Percentiles rank a stretch among this genome's conserved stretches.
These are phyloP conservation scores for Capitulum mitella DNA, from an alignment of 2,888 invertebrate species.

Conservation along the genomic window DNA sequence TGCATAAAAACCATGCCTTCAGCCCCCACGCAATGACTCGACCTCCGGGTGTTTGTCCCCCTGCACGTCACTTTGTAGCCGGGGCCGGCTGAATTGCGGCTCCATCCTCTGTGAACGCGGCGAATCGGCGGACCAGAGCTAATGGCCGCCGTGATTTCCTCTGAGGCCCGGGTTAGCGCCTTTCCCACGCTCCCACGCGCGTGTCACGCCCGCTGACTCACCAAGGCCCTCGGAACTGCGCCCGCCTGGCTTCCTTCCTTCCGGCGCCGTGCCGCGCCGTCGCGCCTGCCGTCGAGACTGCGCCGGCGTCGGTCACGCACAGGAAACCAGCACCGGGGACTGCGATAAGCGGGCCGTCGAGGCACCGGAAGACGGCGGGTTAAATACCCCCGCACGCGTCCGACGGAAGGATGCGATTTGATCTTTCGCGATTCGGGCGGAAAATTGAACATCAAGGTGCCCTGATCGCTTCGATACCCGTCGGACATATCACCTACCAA, in stretches of 20 bases:
- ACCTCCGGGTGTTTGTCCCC: too few relatives aligned
- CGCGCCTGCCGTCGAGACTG: not conserved
- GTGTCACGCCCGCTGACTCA: constrained; percentile 3
- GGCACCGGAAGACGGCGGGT: not conserved
- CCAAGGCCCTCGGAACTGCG: constrained; percentile 25
- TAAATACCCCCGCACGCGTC: too few relatives aligned
- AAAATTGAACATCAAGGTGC: too few relatives aligned
- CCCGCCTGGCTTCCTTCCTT: constrained; percentile 14
- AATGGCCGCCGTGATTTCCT: not conserved
- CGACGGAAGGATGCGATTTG: too few relatives aligned
- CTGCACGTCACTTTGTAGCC: too few relatives aligned
- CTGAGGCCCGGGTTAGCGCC: not conserved
- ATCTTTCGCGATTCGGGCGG: too few relatives aligned
- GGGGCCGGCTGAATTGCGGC: not conserved
- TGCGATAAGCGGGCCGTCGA: not conserved
- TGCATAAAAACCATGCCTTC: too few relatives aligned
- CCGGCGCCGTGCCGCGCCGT: not conserved
- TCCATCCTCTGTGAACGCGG: not conserved
- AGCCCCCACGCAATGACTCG: too few relatives aligned
- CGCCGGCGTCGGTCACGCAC: not conserved
- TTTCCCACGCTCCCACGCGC: constrained; percentile 10
- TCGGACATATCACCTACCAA: too few relatives aligned
- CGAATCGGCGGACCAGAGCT: not conserved
- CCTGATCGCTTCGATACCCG: too few relatives aligned
- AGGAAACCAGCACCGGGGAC: constrained; percentile 6